Percentiles rank a stretch among this genome's conserved stretches.
phyloP scores from a whole-genome alignment of 2,888 invertebrate genomes.

The Lucinisca nassula region DNA sequence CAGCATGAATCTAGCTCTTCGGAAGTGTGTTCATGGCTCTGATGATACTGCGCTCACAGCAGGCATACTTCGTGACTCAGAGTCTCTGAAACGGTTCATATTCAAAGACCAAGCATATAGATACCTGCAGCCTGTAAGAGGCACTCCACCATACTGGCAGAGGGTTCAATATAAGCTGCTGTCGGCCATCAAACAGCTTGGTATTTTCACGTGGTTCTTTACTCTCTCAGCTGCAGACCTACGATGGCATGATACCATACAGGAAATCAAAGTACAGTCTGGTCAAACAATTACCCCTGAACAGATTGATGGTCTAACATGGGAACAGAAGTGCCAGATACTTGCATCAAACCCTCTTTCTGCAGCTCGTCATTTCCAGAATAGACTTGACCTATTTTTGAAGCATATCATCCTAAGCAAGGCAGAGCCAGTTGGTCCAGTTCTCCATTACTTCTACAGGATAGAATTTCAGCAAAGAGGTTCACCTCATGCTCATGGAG shows the following conservation, averaged over 20 bases:
- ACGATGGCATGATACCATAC: slow-evolving; percentile 71
- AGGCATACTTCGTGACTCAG: background rate
- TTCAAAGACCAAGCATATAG: slow-evolving; percentile 17
- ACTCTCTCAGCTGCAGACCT: slow-evolving; percentile 63
- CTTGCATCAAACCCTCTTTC: slow-evolving; percentile 68
- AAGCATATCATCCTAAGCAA: slow-evolving; percentile 52
- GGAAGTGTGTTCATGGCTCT: too few species aligned
- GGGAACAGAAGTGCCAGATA: slow-evolving; percentile 65
- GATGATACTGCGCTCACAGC: background rate
- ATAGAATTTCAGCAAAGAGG: slow-evolving; percentile 6
- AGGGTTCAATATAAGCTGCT: background rate
- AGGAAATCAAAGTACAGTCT: slow-evolving; percentile 50
- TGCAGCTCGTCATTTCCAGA: slow-evolving; percentile 38
- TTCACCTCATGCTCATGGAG: slow-evolving; percentile 22
- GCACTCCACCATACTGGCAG: slow-evolving; percentile 28
- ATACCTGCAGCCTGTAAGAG: slow-evolving; percentile 7
- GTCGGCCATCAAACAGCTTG: slow-evolving; percentile 23
- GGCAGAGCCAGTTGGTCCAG: slow-evolving; percentile 35
- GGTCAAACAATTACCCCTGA: slow-evolving; percentile 29
- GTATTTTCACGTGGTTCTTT: slow-evolving; percentile 17
- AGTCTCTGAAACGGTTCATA: background rate
- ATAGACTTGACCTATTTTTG: slow-evolving; percentile 43
- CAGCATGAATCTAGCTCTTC: slow-evolving; percentile 23
- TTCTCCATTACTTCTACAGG: slow-evolving; percentile 9
- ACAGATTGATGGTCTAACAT: slow-evolving; percentile 49